Conservation (phyloP, 2,113 vertebrate genomes). For the Paratilapia polleni region DNA sequence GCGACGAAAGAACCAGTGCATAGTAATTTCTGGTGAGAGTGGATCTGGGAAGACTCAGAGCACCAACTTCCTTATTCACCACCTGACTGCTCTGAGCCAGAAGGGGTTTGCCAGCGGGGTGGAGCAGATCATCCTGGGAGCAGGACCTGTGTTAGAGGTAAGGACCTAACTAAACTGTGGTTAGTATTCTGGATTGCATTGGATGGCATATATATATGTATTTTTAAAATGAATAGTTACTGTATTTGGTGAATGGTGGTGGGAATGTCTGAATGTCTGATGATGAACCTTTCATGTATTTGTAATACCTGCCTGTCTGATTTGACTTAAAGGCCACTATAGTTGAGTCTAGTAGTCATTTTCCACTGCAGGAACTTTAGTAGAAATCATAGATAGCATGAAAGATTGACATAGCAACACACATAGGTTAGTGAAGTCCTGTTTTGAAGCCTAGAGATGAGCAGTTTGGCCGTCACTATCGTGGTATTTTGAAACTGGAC, state of each 20-base stretch:
- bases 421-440: not conserved
- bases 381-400: not conserved
- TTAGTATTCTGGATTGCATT: not conserved
- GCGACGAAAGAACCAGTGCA: constrained; percentile 91
- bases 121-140: constrained; percentile 98
- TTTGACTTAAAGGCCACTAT: not conserved
- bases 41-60: constrained; percentile 97
- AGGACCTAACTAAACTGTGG: constrained; percentile 41
- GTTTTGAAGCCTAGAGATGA: not conserved
- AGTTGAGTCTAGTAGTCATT: not conserved
- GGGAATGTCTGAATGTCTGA: too few species aligned
- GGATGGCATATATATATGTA: not conserved
- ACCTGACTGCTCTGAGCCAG: constrained; percentile 96
- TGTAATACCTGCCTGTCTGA: not conserved
- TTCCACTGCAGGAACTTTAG: not conserved
- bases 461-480: not conserved
- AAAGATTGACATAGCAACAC: not conserved
- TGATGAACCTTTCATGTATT: not conserved
- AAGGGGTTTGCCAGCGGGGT: constrained; percentile 98
- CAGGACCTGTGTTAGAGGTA: constrained; percentile 97
- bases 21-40: constrained; percentile 96
- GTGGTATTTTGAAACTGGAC: too few species aligned
- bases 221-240: not conserved
- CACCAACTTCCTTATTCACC: constrained; percentile 97
- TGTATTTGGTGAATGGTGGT: too few species aligned